Conservation (phyloP, 1,140 invertebrate species). For the Pseudomyrmex gracilis region DNA sequence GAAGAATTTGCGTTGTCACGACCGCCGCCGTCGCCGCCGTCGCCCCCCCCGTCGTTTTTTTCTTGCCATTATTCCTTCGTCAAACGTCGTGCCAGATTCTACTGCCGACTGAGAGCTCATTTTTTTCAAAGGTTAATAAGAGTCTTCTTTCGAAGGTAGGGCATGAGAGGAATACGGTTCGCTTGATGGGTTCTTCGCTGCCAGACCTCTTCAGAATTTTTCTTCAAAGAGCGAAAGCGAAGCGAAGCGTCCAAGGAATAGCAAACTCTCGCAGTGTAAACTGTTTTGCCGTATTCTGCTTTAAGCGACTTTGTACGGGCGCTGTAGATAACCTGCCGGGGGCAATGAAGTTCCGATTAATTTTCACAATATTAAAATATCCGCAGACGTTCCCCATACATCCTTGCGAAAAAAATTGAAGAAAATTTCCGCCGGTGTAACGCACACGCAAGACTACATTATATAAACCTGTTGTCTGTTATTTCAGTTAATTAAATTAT, state of each 20-base stretch:
- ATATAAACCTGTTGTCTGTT: too few species aligned
- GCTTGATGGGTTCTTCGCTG: constrained; percentile 57
- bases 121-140: constrained; percentile 42
- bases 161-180: constrained; percentile 29
- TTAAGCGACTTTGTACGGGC: constrained; percentile 28
- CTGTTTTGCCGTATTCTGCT: constrained; percentile 38
- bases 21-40: too few species aligned
- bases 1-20: not conserved
- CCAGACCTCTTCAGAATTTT: constrained; percentile 55
- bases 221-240: constrained; percentile 34
- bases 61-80: not conserved
- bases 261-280: constrained; percentile 22
- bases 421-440: too few species aligned
- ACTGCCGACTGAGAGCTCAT: constrained; percentile 7
- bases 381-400: too few species aligned
- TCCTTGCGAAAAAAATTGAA: too few species aligned
- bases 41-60: not conserved
- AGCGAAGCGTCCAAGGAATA: constrained; percentile 24
- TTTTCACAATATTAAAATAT: not conserved
- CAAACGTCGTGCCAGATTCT: constrained; percentile 3
- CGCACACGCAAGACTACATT: too few species aligned
- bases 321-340: not conserved
- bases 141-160: constrained; percentile 36
- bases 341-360: constrained; percentile 26
- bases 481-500: not conserved